These are phyloP conservation scores for Catonia carolina DNA, from an alignment of 2,888 invertebrate species.

Conservation along the genomic window DNA sequence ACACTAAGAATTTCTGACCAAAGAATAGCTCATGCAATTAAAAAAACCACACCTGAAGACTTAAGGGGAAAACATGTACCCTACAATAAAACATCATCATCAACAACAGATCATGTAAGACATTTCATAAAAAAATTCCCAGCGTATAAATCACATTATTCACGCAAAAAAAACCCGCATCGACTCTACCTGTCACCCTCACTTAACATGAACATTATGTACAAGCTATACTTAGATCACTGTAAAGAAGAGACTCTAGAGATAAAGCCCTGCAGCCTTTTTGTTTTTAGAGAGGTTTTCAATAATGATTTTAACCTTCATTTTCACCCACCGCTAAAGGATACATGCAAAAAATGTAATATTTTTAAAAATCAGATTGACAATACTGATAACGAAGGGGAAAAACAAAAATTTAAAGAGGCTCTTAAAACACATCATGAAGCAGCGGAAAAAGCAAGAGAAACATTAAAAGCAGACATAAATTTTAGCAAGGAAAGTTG, in stretches of 20 bases:
- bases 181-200: constrained; percentile 3
- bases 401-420: background rate
- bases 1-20: constrained; percentile 4
- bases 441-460: constrained; percentile 10
- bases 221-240: constrained; percentile 4
- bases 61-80: background rate
- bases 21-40: background rate
- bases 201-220: constrained; percentile 9
- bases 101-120: background rate
- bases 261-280: background rate
- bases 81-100: constrained; percentile 2
- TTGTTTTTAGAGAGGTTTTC: background rate
- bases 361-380: too few species aligned
- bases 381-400: background rate
- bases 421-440: background rate
- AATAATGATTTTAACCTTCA: constrained; percentile 7
- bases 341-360: constrained; percentile 12
- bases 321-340: constrained; percentile 9
- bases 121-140: background rate
- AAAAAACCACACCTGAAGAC: background rate
- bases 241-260: background rate
- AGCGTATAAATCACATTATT: constrained; percentile 1
- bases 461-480: background rate
- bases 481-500: constrained; percentile 1
- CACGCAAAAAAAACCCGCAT: background rate